Evolutionary conservation across 2,113 vertebrate species (phyloP), one percentile per base, ranked within the genome.

Genomic region (Embiotoca jacksoni): DNA sequence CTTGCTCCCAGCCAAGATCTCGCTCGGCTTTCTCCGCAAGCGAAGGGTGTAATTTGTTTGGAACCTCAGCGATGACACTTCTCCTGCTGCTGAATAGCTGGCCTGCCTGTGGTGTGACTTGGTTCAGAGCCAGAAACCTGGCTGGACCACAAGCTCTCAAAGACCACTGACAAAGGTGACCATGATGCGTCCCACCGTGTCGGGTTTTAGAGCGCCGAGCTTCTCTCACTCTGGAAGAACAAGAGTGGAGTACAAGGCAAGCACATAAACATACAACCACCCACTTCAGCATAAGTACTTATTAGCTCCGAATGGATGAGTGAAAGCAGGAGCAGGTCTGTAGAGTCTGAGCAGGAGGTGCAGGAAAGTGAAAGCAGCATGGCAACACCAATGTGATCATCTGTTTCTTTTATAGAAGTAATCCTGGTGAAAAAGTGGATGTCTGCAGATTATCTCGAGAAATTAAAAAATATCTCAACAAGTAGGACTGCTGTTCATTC

Each of bases 11-110:
- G 78, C 82, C 80, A 78, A 84, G 67, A 63, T 56, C 72, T 74
- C 3, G 5, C 68, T 82, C 30, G 56, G 63, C 62, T 77, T 65
- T 81, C 72, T 72, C 80, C 44, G 3, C 72, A 80, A 88, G 72
- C 69, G 84, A 83, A 81, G 81, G 86, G 60, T 90, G 84, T 87
- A 81, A 92, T 91, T 91, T 88, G 84, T 90, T 74, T 76, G 78
- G 72, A 84, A 62, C 82, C 81, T 81, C 79, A 53, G 65, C 0
- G 46, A 83, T 84, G 86, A 83, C 78, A 75, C 78, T 88, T 80
- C 84, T 83, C 53, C 79, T 79, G 78, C 79, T 71, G 87, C 57
- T 72, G 71, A 75, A 78, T 72, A 36, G 79, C 63, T 78, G 79
- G 61, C 79, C 75, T 35, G 62, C 65, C 49, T 46, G 52, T 50